phyloP scores from a whole-genome alignment of 2,797 vertebrate species.

The Peromyscus nudipes region DNA sequence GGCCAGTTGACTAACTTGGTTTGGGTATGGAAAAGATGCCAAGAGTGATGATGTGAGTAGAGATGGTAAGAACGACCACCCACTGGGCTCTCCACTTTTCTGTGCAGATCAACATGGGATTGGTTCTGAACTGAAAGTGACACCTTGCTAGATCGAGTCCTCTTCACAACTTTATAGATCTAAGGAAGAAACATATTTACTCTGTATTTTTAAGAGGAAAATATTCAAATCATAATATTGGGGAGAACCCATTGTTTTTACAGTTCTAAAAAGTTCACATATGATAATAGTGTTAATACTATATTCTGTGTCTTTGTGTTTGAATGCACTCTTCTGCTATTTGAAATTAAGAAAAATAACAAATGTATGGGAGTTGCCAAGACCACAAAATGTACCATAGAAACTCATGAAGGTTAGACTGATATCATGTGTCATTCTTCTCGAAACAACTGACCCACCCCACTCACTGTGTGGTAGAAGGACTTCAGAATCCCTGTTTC shows the following conservation, averaged over 20 bases:
- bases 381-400: background rate
- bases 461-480: background rate
- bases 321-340: background rate
- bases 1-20: background rate
- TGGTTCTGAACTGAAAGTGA: background rate
- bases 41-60: rapidly evolving
- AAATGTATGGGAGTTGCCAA: background rate
- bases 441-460: background rate
- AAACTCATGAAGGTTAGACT: background rate
- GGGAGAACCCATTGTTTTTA: background rate
- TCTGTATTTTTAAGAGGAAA: background rate
- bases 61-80: background rate
- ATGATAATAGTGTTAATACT: background rate
- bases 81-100: rapidly evolving
- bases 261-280: background rate
- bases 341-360: background rate
- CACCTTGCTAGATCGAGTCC: background rate
- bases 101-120: background rate
- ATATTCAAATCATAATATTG: background rate
- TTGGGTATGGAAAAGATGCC: background rate
- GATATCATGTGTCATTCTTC: background rate
- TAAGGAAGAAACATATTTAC: background rate
- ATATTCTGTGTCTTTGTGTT: background rate
- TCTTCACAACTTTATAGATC: background rate
- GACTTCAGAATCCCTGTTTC: background rate